Evolutionary conservation across 2,113 vertebrate genomes (phyloP).

Genomic region (Notarius lentiginosus): DNA sequence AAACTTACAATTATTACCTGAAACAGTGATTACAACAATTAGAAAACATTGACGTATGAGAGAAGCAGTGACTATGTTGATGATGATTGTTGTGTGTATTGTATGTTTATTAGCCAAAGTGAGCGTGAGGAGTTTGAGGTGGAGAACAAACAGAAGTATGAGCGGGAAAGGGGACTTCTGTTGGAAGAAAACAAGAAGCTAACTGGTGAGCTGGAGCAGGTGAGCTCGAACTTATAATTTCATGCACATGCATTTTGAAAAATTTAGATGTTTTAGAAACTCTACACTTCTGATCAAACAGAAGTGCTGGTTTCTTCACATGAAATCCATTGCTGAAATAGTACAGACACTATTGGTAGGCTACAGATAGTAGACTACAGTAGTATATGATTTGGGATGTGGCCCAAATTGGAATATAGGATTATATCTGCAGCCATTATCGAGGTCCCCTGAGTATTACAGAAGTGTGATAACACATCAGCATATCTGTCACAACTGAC

Average conservation of each 20-base stretch:
- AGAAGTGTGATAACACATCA: background rate
- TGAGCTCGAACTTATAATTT: slow-evolving; percentile 50
- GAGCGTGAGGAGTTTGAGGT: slow-evolving; percentile 93
- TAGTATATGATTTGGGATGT: background rate
- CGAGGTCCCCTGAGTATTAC: background rate
- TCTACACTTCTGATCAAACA: background rate
- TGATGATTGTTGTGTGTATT: background rate
- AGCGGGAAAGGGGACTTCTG: slow-evolving; percentile 84
- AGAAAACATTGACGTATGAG: background rate
- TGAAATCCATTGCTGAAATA: background rate
- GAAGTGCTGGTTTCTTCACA: background rate
- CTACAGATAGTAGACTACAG: background rate
- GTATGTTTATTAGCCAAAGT: slow-evolving; percentile 78
- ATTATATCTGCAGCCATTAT: background rate
- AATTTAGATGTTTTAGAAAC: background rate
- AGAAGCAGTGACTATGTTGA: background rate
- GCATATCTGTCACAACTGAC: background rate
- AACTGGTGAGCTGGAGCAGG: slow-evolving; percentile 87
- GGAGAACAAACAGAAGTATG: slow-evolving; percentile 90
- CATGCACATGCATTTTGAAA: background rate
- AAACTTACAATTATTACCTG: background rate
- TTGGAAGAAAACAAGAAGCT: slow-evolving; percentile 93
- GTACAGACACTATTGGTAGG: background rate
- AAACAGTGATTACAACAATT: background rate
- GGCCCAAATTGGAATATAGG: background rate